These are phyloP conservation scores for Brenthis hecate DNA, from an alignment of 2,888 invertebrate species.

Conservation along the genomic window DNA sequence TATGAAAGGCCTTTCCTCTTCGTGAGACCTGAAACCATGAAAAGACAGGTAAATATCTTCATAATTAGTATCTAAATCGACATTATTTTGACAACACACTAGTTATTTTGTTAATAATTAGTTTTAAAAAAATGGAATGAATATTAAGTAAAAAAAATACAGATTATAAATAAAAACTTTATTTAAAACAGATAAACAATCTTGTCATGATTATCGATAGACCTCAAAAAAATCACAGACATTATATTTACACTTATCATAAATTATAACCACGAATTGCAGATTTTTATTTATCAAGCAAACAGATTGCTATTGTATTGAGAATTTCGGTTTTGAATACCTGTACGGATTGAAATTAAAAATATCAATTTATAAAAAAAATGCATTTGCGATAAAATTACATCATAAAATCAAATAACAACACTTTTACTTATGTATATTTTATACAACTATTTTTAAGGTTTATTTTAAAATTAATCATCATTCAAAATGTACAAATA, in stretches of 20 bases:
- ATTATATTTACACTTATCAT: conserved; percentile 25
- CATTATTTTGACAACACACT: conserved; percentile 10
- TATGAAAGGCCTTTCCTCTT: conserved; percentile 39
- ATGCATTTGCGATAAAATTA: background rate
- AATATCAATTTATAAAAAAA: background rate
- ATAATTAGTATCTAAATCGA: background rate
- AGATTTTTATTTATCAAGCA: background rate
- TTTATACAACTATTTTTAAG: conserved; percentile 2
- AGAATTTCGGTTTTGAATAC: too few relatives aligned
- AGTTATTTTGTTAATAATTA: conserved; percentile 25
- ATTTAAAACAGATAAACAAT: conserved; percentile 32
- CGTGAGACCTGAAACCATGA: conserved; percentile 41
- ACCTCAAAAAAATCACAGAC: conserved; percentile 37
- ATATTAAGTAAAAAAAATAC: conserved; percentile 19
- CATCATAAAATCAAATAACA: conserved; percentile 4
- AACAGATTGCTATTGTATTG: background rate
- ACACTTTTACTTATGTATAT: conserved; percentile 6
- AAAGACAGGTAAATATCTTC: conserved; percentile 9
- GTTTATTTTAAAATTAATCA: background rate
- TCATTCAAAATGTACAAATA: conserved; percentile 21
- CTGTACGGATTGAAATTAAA: too few relatives aligned
- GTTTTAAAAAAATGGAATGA: conserved; percentile 13
- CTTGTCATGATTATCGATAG: conserved; percentile 30
- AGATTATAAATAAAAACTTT: conserved; percentile 29
- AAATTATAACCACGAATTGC: background rate